Evolutionary conservation across 2,113 vertebrate genomes (phyloP), one percentile per base, ranked within the genome.

Genomic region (Hemichromis elongatus): DNA sequence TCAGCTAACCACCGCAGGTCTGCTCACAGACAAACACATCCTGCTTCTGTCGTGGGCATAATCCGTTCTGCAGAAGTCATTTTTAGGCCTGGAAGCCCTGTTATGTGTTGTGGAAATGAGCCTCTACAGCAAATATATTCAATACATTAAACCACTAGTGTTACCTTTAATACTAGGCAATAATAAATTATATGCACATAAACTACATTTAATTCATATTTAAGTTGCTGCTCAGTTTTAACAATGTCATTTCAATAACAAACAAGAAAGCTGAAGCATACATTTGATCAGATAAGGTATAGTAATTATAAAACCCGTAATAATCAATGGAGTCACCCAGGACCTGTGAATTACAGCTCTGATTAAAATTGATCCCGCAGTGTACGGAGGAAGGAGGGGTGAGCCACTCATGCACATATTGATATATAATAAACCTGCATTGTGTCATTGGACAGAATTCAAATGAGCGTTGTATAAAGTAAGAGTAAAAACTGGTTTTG

Each of bases 171-270:
- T n/a, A 75, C 3, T n/a, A 52, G 45, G 45, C 18, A 50, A 19
- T 75, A 75, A 75, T 19, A 1, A 12, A 30, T 50, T 8, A 28
- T 28, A 73, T 47, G 66, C 26, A 75, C 45, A 75, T 30, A 52
- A 33, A 50, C 70, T 75, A 30, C 18, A 50, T 75, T 30, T 50
- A 13, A 13, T 13, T 50, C 9, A 30, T 50, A n/a, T 42, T 30
- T 52, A 4, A 75, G 70, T n/a, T 75, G 26, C 26, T n/a, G 45
- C 79, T 70, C 57, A 79, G 42, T 81, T 68, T 77, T 55, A 83
- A 59, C 56, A 90, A 88, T 90, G 88, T 90, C 88, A 89, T 90
- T 88, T 88, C 91, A 91, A 90, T 90, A 86, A 87, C 87, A 86
- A 57, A 83, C n/a, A 19, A 83, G 42, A 75, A 75, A 52, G 18